phyloP scores from a whole-genome alignment of 2,888 invertebrate species.

The Hydrotaea diabolus region DNA sequence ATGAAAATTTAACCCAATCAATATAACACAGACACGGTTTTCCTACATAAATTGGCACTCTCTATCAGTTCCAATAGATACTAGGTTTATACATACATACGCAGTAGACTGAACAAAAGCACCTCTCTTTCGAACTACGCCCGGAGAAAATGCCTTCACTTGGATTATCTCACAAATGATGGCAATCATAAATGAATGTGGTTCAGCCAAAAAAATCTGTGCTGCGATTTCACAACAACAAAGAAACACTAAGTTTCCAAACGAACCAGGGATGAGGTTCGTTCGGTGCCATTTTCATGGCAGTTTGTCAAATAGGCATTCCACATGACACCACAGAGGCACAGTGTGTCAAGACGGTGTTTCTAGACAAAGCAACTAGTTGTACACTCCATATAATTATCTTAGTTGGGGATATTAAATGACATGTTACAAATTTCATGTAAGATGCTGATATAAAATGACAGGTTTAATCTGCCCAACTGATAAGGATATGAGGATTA shows the following conservation, averaged over 20 bases:
- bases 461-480: no score
- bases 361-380: no score
- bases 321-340: neutral
- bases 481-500: no score
- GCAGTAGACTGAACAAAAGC: neutral
- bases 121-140: neutral
- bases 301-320: constrained; percentile 29
- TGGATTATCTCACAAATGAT: neutral
- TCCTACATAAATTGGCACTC: neutral
- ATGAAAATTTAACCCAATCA: no score
- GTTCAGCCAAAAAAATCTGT: neutral
- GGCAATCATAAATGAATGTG: neutral
- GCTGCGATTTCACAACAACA: constrained; percentile 7
- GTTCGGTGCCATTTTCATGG: neutral
- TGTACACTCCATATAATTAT: no score
- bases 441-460: no score
- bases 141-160: neutral
- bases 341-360: neutral
- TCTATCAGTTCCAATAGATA: neutral
- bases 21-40: neutral
- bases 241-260: neutral
- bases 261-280: neutral
- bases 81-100: no score
- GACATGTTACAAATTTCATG: no score
- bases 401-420: no score